These are phyloP conservation scores for Gopherus evgoodei DNA, from an alignment of 2,113 vertebrate species.

Conservation along the genomic window DNA sequence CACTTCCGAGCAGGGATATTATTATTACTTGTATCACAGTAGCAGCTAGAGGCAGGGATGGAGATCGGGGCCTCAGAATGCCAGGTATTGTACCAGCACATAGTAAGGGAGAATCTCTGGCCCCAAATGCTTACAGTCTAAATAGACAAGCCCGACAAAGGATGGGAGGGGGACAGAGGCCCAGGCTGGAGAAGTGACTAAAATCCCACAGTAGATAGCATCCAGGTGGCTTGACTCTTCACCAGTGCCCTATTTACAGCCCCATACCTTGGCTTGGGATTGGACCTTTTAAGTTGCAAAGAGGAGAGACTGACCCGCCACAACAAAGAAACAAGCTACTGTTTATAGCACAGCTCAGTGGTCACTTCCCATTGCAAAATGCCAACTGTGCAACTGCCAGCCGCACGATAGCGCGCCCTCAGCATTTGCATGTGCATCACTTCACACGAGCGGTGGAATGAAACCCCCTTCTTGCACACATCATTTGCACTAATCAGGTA, in stretches of 20 bases:
- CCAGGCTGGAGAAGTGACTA: neutral
- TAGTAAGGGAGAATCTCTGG: neutral
- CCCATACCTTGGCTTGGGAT: neutral
- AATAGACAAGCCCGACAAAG: neutral
- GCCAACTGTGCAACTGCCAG: neutral
- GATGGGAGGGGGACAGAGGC: neutral
- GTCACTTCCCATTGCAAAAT: neutral
- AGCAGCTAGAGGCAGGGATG: neutral
- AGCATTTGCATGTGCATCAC: neutral
- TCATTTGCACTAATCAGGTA: neutral
- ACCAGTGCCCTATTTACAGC: neutral
- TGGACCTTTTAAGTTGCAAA: neutral
- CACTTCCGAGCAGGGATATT: neutral
- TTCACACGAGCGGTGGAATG: neutral
- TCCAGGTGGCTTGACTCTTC: neutral
- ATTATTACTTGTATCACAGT: neutral
- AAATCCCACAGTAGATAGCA: neutral
- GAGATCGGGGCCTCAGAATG: neutral
- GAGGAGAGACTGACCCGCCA: neutral
- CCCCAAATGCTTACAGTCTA: neutral
- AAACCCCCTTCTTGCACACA: neutral
- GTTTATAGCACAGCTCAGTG: no score
- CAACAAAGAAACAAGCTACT: neutral
- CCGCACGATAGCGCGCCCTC: neutral
- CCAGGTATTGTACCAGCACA: no score